Conservation (phyloP, 2,113 vertebrate genomes). For the Scortum barcoo region DNA sequence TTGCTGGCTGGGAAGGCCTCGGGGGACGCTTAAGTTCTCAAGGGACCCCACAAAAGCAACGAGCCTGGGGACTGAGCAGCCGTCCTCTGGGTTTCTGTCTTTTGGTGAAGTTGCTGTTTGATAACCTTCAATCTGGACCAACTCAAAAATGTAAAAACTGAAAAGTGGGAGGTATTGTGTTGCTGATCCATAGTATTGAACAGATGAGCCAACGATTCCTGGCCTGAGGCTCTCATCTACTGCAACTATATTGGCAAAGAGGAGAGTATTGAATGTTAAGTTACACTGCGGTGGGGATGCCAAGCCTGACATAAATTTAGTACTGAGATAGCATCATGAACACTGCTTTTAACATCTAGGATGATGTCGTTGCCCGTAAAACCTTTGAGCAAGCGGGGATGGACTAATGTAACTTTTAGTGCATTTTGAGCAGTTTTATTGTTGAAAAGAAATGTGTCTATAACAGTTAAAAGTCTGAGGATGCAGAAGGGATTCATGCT, state of each 20-base stretch:
- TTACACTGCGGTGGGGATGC: slow-evolving; percentile 45
- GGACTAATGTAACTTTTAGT: slow-evolving; percentile 20
- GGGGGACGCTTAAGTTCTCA: slow-evolving; percentile 66
- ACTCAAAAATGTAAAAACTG: background rate
- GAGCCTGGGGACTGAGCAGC: slow-evolving; percentile 21
- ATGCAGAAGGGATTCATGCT: background rate
- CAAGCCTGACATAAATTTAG: slow-evolving; percentile 64
- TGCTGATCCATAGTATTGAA: slow-evolving; percentile 58
- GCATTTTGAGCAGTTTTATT: slow-evolving; percentile 24
- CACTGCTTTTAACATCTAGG: slow-evolving; percentile 46
- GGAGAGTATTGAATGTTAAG: slow-evolving; percentile 58
- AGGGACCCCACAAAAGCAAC: slow-evolving; percentile 47
- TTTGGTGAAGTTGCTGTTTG: slow-evolving; percentile 2
- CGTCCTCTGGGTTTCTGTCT: slow-evolving; percentile 4
- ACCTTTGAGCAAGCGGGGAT: slow-evolving; percentile 17
- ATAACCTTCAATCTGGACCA: background rate
- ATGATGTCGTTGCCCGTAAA: slow-evolving; percentile 49
- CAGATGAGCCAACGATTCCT: slow-evolving; percentile 51
- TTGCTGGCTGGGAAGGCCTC: slow-evolving; percentile 68
- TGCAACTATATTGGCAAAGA: slow-evolving; percentile 51
- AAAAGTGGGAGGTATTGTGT: slow-evolving; percentile 25
- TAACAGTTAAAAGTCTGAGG: background rate
- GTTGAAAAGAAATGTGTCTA: slow-evolving; percentile 14
- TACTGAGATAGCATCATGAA: slow-evolving; percentile 43
- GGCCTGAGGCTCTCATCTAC: slow-evolving; percentile 31